A percentile compares a stretch with the other conserved stretches of the same genome.
Evolutionary conservation across 2,113 vertebrate species (phyloP).

Genomic region (Vulpes ferrilata): DNA sequence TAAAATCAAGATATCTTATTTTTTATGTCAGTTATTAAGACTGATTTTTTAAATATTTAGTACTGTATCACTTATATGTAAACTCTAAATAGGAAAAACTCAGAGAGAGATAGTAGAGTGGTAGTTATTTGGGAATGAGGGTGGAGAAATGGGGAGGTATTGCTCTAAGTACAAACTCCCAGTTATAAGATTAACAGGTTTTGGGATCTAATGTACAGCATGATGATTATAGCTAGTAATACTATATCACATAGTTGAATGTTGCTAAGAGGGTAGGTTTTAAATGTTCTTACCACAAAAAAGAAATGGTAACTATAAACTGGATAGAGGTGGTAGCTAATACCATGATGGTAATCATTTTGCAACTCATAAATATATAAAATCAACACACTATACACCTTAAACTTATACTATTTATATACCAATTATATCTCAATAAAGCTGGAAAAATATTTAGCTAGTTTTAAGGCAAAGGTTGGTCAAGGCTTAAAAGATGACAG

Average conservation of each 20-base stretch:
- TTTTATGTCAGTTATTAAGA: slow-evolving; percentile 26
- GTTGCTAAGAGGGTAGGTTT: neutral
- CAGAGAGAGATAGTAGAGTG: neutral
- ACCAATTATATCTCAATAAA: neutral
- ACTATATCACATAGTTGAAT: neutral
- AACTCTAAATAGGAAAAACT: neutral
- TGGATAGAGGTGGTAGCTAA: neutral
- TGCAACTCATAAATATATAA: neutral
- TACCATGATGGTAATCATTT: neutral
- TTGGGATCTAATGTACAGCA: neutral
- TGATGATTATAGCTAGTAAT: neutral
- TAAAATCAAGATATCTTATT: neutral
- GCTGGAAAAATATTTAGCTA: neutral
- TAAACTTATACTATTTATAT: neutral
- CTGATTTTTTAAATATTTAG: neutral
- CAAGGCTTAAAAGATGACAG: neutral
- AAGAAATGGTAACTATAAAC: neutral
- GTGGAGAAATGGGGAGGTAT: neutral
- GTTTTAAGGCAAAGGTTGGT: neutral
- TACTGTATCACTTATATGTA: neutral
- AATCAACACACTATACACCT: neutral
- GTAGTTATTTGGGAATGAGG: neutral
- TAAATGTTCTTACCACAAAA: neutral
- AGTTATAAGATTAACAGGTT: neutral
- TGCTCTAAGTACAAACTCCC: neutral